These are phyloP conservation scores for Prunella himalayana DNA, from an alignment of 2,113 vertebrate species.

Conservation along the genomic window DNA sequence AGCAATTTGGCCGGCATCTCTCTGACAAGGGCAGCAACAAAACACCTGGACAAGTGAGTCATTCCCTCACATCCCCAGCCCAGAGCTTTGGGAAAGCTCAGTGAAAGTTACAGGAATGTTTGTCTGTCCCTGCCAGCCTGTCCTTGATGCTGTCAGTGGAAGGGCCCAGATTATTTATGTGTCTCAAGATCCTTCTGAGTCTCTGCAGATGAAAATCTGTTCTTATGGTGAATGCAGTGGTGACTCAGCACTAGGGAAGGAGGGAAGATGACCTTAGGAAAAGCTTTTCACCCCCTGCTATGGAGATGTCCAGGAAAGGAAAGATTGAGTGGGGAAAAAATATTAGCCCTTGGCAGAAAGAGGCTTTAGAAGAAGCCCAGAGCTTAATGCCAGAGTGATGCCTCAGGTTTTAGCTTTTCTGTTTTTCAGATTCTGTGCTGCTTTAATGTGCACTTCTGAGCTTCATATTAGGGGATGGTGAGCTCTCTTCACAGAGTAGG, in stretches of 20 bases:
- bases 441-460: not conserved
- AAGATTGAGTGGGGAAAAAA: not conserved
- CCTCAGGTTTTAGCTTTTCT: not conserved
- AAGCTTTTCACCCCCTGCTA: not conserved
- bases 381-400: not conserved
- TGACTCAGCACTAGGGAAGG: not conserved
- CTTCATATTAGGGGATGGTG: not conserved
- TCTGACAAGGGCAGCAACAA: constrained; percentile 80
- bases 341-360: not conserved
- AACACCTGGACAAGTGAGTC: constrained; percentile 71
- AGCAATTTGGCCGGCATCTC: constrained; percentile 75
- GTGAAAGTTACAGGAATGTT: not conserved
- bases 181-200: not conserved
- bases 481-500: not conserved
- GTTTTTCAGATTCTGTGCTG: not conserved
- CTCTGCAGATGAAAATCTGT: not conserved
- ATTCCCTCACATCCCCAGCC: not conserved
- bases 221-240: not conserved
- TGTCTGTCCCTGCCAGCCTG: not conserved
- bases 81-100: not conserved
- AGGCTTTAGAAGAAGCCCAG: not conserved
- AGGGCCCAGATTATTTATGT: not conserved
- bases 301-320: not conserved
- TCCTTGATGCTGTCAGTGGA: not conserved
- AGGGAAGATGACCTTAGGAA: not conserved